Conservation (phyloP, 2,113 vertebrate species). For the Dicentrarchus labrax region DNA sequence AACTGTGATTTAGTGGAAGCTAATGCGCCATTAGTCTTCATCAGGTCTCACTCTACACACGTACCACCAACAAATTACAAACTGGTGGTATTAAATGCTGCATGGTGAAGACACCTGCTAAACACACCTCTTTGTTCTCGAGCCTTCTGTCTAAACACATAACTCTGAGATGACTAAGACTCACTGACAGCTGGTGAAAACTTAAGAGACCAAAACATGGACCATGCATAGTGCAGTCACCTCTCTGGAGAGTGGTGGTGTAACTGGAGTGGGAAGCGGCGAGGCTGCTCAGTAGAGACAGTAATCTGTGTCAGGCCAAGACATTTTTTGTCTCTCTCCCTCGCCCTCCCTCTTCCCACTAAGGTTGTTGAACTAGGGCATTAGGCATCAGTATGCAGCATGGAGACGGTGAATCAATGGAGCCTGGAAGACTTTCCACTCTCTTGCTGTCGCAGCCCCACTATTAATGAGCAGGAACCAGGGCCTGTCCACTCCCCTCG, state of each 20-base stretch:
- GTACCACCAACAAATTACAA: constrained; percentile 12
- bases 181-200: constrained; percentile 54
- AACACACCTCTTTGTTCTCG: constrained; percentile 36
- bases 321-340: constrained; percentile 22
- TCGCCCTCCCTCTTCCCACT: constrained; percentile 16
- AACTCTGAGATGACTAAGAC: constrained; percentile 44
- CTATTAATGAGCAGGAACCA: constrained; percentile 85
- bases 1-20: constrained; percentile 74
- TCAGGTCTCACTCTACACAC: constrained; percentile 54
- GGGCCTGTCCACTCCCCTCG: constrained; percentile 67
- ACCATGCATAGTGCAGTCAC: constrained; percentile 34
- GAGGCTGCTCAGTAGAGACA: constrained; percentile 28
- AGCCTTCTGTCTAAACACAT: constrained; percentile 27
- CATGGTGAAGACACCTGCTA: constrained; percentile 37
- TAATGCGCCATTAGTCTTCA: constrained; percentile 78
- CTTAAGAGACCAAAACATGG: constrained; percentile 53
- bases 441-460: constrained; percentile 78
- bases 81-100: constrained; percentile 17
- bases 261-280: constrained; percentile 37
- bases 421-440: constrained; percentile 82
- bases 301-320: constrained; percentile 54
- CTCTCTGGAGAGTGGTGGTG: constrained; percentile 51
- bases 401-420: constrained; percentile 80
- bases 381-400: constrained; percentile 70
- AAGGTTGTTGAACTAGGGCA: constrained; percentile 52